Base-by-base conservation (phyloP, 1,140 invertebrate species). In the Scaptodrosophila lebanonensis region DNA sequence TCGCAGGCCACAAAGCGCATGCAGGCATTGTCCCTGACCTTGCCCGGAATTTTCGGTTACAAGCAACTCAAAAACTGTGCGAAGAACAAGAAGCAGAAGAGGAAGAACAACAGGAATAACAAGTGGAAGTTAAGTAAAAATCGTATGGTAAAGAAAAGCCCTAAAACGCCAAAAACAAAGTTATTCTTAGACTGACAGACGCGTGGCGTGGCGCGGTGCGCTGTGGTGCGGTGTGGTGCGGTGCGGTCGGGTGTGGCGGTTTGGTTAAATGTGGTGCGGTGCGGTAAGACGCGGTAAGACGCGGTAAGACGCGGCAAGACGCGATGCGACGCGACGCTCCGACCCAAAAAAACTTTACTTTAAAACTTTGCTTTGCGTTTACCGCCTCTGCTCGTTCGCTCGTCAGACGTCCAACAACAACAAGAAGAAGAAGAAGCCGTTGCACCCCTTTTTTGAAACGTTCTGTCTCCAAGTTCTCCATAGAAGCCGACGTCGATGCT, bases 101-200 rank as follows among this genome's bases (percentile, higher is more conserved):
- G 60, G 39, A 66, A 59, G 36, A 54, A 25, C 16, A 47, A 45
- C 25, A 49, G 27, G 44, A 66, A 66, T 33, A 66, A 66, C 63
- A 58, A 64, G n/a, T n/a, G n/a, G n/a, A n/a, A n/a, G n/a, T n/a
- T 16, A 12, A 33, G 39, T 20, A 44, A 48, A 45, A 33, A 51
- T 54, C 43, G 38, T 48, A 56, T 49, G 27, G 36, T 33, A n/a
- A 13, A 30, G 35, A 35, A 56, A 68, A 79, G 82, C 82, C 65
- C 75, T 69, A 68, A 79, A 82, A 76, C 82, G 83, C 76, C 75
- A 83, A 82, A 82, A 82, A 83, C 70, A 82, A 82, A 82, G 76
- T 82, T 82, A 70, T 82, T 75, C 75, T 76, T 76, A n/a, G n/a
- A n/a, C n/a, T n/a, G 77, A 77, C 72, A 65, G 72, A 66, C 66